A percentile compares a stretch with the other conserved stretches of the same genome.
Conservation (phyloP, 2,888 invertebrate genomes). For the Gastracanthus pulcherrimus region DNA sequence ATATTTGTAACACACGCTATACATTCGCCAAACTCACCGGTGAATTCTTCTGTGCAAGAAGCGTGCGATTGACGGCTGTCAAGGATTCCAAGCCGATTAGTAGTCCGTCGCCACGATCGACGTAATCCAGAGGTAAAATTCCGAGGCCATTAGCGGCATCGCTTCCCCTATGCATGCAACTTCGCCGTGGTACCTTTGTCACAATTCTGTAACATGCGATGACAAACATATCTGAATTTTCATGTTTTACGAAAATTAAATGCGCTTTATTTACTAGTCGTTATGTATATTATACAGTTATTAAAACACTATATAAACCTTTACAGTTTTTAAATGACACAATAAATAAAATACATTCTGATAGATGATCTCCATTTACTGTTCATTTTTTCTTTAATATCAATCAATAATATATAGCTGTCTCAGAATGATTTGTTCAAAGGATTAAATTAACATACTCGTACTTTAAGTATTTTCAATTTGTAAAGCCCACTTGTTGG, state of each 20-base stretch:
- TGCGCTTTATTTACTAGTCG: not conserved
- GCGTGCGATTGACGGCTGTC: constrained; percentile 67
- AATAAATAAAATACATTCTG: no score
- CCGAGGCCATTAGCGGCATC: constrained; percentile 68
- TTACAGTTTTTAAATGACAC: no score
- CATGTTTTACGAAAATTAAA: not conserved
- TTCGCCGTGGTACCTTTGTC: constrained; percentile 70
- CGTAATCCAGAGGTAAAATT: constrained; percentile 73
- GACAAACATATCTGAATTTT: no score
- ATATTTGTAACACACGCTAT: no score
- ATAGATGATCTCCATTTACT: no score
- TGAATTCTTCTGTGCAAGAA: constrained; percentile 69
- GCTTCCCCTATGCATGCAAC: constrained; percentile 70
- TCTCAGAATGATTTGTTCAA: no score
- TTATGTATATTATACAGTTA: not conserved
- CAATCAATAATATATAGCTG: no score
- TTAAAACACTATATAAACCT: not conserved
- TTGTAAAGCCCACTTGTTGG: no score
- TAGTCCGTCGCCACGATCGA: constrained; percentile 73
- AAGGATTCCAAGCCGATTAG: constrained; percentile 73
- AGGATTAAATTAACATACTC: no score
- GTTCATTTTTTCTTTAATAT: no score
- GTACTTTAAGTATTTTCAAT: no score
- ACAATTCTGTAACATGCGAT: constrained; percentile 65
- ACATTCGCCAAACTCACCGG: constrained; percentile 67